Base-by-base conservation (phyloP, 1,140 invertebrate species). In the Atopsyche davidsoni region DNA sequence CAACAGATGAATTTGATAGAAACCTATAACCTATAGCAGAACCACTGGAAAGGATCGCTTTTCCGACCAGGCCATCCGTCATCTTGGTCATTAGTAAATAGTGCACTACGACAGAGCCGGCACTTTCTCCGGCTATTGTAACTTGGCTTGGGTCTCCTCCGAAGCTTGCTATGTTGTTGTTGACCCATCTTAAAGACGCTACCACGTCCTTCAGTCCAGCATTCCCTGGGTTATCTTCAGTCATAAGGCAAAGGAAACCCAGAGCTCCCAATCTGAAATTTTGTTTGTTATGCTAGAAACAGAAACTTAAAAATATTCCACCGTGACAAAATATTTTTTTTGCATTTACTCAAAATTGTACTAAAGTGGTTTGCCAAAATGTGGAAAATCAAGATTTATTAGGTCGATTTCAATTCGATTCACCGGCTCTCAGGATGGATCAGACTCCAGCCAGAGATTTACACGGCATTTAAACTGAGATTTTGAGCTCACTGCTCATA, bases 241-340 rank as follows among this genome's bases (percentile, higher is more conserved):
- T 78, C 2, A 64, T 70, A 1, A 78, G 70, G 28, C 79, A 82
- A 0, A 85, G 63, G 56, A 82, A 86, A 21, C 84, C 83, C 60
- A 82, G 71, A 14, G 75, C 69, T 17, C 79, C 82, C 10, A 83
- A 60, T 50, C 85, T 73, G 50, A 79, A 86, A 60, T 86, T 86
- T n/a, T n/a, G n/a, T n/a, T n/a, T n/a, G n/a, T n/a, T n/a, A n/a
- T n/a, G n/a, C n/a, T n/a, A n/a, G n/a, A n/a, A n/a, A n/a, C n/a
- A n/a, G n/a, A n/a, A n/a, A n/a, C n/a, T n/a, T n/a, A n/a, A n/a
- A n/a, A n/a, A n/a, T n/a, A n/a, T n/a, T n/a, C n/a, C n/a, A n/a
- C n/a, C n/a, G n/a, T n/a, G n/a, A n/a, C n/a, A n/a, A n/a, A n/a
- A n/a, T n/a, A n/a, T n/a, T n/a, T n/a, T n/a, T n/a, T n/a, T n/a